These are phyloP conservation scores for Tautogolabrus adspersus DNA, from an alignment of 2,113 vertebrate genomes.

Conservation along the genomic window DNA sequence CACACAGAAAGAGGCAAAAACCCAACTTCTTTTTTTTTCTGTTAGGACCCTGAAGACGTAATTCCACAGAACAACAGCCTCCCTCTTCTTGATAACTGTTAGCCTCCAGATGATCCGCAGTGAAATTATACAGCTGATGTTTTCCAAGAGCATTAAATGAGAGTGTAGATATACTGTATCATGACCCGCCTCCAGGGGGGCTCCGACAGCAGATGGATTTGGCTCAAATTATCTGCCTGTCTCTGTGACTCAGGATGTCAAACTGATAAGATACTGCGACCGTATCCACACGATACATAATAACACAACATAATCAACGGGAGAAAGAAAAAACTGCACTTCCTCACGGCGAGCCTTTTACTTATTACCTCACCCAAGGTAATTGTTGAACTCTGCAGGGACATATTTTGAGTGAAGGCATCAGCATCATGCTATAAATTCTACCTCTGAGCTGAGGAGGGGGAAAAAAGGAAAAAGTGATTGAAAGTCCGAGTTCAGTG, in stretches of 20 bases:
- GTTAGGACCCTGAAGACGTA: constrained; percentile 50
- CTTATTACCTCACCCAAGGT: constrained; percentile 88
- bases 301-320: constrained; percentile 67
- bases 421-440: constrained; percentile 93
- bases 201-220: constrained; percentile 72
- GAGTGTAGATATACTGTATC: constrained; percentile 53
- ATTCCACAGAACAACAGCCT: constrained; percentile 52
- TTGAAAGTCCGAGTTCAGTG: constrained; percentile 94
- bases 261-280: constrained; percentile 78
- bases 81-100: constrained; percentile 53
- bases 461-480: constrained; percentile 56
- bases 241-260: constrained; percentile 69
- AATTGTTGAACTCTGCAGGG: constrained; percentile 86
- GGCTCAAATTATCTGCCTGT: constrained; percentile 66
- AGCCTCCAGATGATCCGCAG: constrained; percentile 51
- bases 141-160: constrained; percentile 69
- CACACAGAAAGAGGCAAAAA: constrained; percentile 34
- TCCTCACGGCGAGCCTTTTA: constrained; percentile 88
- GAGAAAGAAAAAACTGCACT: constrained; percentile 46
- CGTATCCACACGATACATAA: constrained; percentile 63
- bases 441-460: constrained; percentile 65
- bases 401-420: constrained; percentile 86
- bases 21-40: constrained; percentile 9
- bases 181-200: constrained; percentile 56
- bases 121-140: constrained; percentile 64